Evolutionary conservation across 2,113 vertebrate species (phyloP), one percentile per base, ranked within the genome.

Genomic region (Dunckerocampus dactyliophorus): DNA sequence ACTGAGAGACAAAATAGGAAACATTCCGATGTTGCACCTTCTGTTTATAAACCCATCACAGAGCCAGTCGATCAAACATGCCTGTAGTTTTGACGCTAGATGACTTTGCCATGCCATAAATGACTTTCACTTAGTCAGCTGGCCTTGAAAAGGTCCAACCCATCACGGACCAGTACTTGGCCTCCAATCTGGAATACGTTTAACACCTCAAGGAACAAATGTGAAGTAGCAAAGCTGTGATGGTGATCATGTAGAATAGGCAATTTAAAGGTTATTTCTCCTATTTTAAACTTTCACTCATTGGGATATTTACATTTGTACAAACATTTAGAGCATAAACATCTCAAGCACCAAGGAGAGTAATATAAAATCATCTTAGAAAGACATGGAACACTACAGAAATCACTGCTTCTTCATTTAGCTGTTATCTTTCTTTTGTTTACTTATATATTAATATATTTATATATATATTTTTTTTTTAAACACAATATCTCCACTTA

Each of bases 331-430:
- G 80, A 88, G 89, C 82, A 86, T 87, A 88, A 88, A 84, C 88
- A 83, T 90, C 83, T 90, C 84, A 80, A 92, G 92, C 89, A 90
- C 89, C 91, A 87, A 82, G 84, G 76, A 90, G 85, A 80, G 78
- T 75, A 78, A 82, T 83, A 75, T 88, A 76, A 88, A 86, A 76
- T 84, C 73, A 80, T 79, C 69, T 82, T 73, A 87, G 81, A 82
- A 74, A 74, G 59, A 63, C 81, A 81, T 83, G 89, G 84, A 90
- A 88, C 88, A 90, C 90, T 88, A 86, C 89, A 89, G 89, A 93
- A 84, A 73, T 69, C 55, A 49, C 59, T 61, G 64, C 43, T 31
- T 69, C 61, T 43, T 57, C 62, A 70, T 66, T 71, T 73, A 12
- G 24, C 72, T 39, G 4, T 70, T 62, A 49, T 49, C 39, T 63